phyloP scores from a whole-genome alignment of 1,140 invertebrate genomes.

The Colletes gigas region DNA sequence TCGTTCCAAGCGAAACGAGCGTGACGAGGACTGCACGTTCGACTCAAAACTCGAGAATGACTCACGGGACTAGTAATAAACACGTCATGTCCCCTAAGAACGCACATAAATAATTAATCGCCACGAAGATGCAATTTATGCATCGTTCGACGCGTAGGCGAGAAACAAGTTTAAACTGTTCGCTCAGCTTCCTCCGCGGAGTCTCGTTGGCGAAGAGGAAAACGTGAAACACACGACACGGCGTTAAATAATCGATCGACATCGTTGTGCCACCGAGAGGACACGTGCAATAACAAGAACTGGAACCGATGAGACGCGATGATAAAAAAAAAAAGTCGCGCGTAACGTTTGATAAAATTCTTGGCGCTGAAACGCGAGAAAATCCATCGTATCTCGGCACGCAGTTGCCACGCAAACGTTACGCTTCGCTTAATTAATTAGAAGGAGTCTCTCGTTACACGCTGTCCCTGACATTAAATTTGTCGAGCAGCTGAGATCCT shows the following conservation, averaged over 20 bases:
- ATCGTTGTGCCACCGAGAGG: not conserved
- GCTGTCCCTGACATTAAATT: slow-evolving; percentile 55
- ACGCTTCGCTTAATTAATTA: slow-evolving; percentile 50
- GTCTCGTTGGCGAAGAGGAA: not conserved
- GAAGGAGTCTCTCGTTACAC: slow-evolving; percentile 22
- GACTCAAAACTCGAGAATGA: not conserved
- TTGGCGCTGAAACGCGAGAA: slow-evolving; percentile 7
- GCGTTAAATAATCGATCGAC: slow-evolving; percentile 8
- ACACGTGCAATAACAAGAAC: not conserved
- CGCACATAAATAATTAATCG: slow-evolving; percentile 55
- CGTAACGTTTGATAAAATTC: slow-evolving; percentile 4
- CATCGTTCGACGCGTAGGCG: not conserved
- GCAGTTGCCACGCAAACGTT: slow-evolving; percentile 43
- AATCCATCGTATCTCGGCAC: slow-evolving; percentile 29
- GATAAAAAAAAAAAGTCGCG: not conserved
- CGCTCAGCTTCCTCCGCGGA: not conserved
- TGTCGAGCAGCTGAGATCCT: slow-evolving; percentile 13
- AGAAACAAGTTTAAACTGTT: slow-evolving; percentile 6
- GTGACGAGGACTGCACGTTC: not conserved
- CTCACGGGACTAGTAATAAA: slow-evolving; percentile 38
- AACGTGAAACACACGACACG: not conserved
- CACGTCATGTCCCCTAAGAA: slow-evolving; percentile 17
- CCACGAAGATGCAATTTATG: slow-evolving; percentile 23
- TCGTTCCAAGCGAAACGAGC: not conserved
- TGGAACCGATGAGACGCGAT: not conserved